phyloP scores from a whole-genome alignment of 2,797 vertebrate species.

The Poliocrania exsul region DNA sequence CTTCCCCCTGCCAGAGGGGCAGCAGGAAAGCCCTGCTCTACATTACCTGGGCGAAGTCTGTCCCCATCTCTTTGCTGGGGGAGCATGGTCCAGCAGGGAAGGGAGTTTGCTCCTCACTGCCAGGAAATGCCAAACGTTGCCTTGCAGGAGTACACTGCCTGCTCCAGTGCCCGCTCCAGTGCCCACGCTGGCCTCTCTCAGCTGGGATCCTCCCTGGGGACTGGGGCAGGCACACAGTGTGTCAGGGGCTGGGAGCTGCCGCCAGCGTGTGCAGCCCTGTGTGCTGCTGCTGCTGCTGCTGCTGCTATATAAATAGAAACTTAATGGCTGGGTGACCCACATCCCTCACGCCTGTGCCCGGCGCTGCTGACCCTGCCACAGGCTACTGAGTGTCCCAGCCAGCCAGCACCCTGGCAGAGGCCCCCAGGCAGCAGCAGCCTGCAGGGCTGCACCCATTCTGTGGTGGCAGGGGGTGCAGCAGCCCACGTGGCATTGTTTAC shows the following conservation, averaged over 20 bases:
- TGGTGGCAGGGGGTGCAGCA: background rate
- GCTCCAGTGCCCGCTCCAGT: background rate
- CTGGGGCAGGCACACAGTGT: background rate
- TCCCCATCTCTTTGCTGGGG: background rate
- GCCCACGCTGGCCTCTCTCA: background rate
- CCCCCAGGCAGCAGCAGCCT: background rate
- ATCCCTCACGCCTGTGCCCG: background rate
- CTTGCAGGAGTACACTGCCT: background rate
- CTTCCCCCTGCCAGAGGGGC: background rate
- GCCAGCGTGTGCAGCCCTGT: background rate
- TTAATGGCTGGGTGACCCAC: constrained; percentile 57
- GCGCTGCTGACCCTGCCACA: background rate
- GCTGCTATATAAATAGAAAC: constrained; percentile 49
- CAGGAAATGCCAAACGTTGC: background rate
- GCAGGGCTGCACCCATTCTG: background rate
- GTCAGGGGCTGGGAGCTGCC: background rate
- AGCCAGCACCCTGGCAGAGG: accelerated
- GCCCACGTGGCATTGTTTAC: accelerated
- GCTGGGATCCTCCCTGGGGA: background rate
- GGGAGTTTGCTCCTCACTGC: background rate
- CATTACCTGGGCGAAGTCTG: accelerated
- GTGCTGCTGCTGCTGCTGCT: background rate
- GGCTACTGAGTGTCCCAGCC: background rate
- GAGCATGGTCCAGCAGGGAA: background rate
- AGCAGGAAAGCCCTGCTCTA: background rate